Evolutionary conservation across 2,113 vertebrate species (phyloP), one percentile per base, ranked within the genome.

Genomic region (Poicephalus meyeri): DNA sequence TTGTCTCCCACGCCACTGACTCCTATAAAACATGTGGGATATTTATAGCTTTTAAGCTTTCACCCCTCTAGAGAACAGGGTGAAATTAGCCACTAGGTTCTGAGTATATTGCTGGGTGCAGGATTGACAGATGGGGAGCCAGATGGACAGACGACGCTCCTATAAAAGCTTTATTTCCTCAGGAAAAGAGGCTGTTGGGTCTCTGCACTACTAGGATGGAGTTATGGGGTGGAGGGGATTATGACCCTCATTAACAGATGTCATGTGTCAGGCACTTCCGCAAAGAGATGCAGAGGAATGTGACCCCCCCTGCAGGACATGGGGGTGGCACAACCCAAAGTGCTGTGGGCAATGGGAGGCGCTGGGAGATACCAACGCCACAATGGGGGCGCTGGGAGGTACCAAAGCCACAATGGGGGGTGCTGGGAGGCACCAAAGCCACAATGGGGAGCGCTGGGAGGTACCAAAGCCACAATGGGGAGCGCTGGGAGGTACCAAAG

Each of bases 141-240:
- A 97, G 95, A 97, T 97, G 96, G 96, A 97, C 86, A 82, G 93
- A 95, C 91, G 76, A 25, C 37, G n/a, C 73, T 95, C 84, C 52
- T 56, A 41, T 69, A 95, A 95, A 95, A 97, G 77, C 65, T 31
- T 85, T 85, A 65, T 94, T 97, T 97, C 95, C 70, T 84, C 55
- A 65, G 89, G 77, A 97, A 95, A 95, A 76, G 70, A 91, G 86
- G n/a, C 69, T 2, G 0, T 69, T 5, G 4, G 56, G 61, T 81
- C 70, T 87, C 42, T 87, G 69, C 44, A 35, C 47, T 68, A 72
- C 73, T 35, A 49, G 39, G 64, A 5, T 35, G 11, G 61, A 31
- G 93, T 72, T 94, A 55, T 68, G 74, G 78, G 74, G 68, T 76
- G 39, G 39, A 35, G 2, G 4, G 16, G 6, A 85, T 91, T 95